A percentile compares a stretch with the other conserved stretches of the same genome.
Conservation (phyloP, 2,113 vertebrate species). For the Colinus virginianus region DNA sequence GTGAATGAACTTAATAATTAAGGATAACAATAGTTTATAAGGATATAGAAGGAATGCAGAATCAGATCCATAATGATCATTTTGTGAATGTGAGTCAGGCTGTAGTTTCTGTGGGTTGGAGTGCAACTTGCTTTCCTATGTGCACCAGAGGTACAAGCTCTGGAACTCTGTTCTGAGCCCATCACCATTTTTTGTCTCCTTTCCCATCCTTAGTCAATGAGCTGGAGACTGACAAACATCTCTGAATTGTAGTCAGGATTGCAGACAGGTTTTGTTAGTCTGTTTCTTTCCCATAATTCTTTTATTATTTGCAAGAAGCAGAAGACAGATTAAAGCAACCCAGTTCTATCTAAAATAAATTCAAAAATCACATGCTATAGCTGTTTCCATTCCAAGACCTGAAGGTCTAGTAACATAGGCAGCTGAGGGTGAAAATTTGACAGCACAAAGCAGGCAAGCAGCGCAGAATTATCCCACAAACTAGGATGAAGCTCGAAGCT, state of each 20-base stretch:
- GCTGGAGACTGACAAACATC: background rate
- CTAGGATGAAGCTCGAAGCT: background rate
- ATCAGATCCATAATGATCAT: background rate
- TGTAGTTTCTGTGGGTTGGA: background rate
- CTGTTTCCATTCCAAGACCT: background rate
- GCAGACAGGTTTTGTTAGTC: background rate
- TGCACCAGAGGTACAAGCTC: background rate
- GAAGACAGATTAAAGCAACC: background rate
- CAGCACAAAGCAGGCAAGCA: background rate
- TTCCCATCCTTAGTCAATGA: background rate
- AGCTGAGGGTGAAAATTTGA: background rate
- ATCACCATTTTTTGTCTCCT: background rate
- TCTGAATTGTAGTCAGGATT: background rate
- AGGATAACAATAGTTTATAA: background rate
- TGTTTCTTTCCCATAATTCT: background rate
- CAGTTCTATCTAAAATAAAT: background rate
- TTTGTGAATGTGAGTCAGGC: background rate
- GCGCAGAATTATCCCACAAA: background rate
- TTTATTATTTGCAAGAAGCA: background rate
- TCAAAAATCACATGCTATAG: background rate
- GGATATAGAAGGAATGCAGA: background rate
- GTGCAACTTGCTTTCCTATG: rapidly evolving
- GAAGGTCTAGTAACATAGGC: background rate
- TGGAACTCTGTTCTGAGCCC: background rate
- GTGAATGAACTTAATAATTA: background rate